Evolutionary conservation across 2,113 vertebrate genomes (phyloP).

Genomic region (Onychostoma macrolepis): DNA sequence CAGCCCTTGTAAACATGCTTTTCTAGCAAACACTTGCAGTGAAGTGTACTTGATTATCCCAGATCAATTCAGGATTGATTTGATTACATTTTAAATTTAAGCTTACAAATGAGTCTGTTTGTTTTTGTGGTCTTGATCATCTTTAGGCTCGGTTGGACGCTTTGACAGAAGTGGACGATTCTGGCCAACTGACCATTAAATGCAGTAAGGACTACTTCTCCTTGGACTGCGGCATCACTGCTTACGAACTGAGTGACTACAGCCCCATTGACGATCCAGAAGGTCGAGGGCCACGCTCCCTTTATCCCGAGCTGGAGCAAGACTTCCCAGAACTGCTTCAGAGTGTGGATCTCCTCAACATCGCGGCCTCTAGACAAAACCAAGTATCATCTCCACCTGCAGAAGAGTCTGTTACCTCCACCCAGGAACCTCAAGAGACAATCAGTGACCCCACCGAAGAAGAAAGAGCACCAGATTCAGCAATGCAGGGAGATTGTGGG

Average conservation of each 20-base stretch:
- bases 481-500: conserved; percentile 75
- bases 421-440: conserved; percentile 33
- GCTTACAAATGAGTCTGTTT: not conserved
- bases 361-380: conserved; percentile 69
- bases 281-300: conserved; percentile 74
- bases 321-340: conserved; percentile 83
- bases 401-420: conserved; percentile 56
- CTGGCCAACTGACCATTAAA: conserved; percentile 95
- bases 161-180: conserved; percentile 94
- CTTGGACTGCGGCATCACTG: conserved; percentile 96
- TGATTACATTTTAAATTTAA: not conserved
- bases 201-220: conserved; percentile 98
- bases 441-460: conserved; percentile 49
- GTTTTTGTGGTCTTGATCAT: conserved; percentile 2
- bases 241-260: conserved; percentile 94
- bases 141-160: conserved; percentile 90
- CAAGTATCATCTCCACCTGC: conserved; percentile 58
- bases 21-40: not conserved
- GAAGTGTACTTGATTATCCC: not conserved
- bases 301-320: conserved; percentile 80
- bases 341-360: conserved; percentile 83
- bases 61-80: not conserved
- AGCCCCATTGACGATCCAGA: conserved; percentile 89
- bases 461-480: conserved; percentile 47
- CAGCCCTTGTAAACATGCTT: not conserved